Evolutionary conservation across 1,140 invertebrate species (phyloP).

Genomic region (Subanguina moxae): DNA sequence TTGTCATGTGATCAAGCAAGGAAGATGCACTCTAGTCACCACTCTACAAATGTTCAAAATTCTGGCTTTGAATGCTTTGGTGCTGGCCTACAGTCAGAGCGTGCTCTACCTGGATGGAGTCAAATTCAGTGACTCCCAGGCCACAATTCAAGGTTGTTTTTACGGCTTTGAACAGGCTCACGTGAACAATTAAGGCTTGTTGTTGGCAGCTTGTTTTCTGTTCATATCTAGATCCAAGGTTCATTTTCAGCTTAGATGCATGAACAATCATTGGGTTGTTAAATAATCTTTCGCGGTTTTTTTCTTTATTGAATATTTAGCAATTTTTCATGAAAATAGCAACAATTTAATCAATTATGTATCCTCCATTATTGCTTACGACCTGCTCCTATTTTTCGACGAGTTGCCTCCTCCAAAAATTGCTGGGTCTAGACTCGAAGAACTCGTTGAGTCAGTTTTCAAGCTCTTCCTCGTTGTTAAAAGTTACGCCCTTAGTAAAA

Average conservation of each 20-base stretch:
- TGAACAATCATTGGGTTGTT: too few relatives aligned
- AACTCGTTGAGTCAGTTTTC: too few relatives aligned
- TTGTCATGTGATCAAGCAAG: conserved; percentile 97
- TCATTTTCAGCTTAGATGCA: neutral
- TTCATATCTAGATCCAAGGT: conserved; percentile 97
- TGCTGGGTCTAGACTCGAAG: too few relatives aligned
- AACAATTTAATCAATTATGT: too few relatives aligned
- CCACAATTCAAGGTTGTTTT: conserved; percentile 79
- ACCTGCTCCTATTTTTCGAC: too few relatives aligned
- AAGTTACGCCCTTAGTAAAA: too few relatives aligned
- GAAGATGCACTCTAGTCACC: conserved; percentile 93
- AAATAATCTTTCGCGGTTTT: too few relatives aligned
- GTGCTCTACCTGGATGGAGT: conserved; percentile 96
- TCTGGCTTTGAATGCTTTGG: conserved; percentile 92
- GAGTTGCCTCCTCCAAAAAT: too few relatives aligned
- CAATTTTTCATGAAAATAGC: too few relatives aligned
- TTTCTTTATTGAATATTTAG: too few relatives aligned
- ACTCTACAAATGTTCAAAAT: conserved; percentile 99
- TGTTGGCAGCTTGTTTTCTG: conserved; percentile 90
- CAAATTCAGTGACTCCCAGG: conserved; percentile 94
- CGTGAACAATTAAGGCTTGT: conserved; percentile 80
- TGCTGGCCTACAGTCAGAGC: conserved; percentile 95
- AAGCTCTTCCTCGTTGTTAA: too few relatives aligned
- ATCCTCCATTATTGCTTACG: too few relatives aligned
- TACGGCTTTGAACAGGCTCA: conserved; percentile 67